Evolutionary conservation across 2,888 invertebrate genomes (phyloP), one percentile per base, ranked within the genome.

Genomic region (Chromoteleia sp.): DNA sequence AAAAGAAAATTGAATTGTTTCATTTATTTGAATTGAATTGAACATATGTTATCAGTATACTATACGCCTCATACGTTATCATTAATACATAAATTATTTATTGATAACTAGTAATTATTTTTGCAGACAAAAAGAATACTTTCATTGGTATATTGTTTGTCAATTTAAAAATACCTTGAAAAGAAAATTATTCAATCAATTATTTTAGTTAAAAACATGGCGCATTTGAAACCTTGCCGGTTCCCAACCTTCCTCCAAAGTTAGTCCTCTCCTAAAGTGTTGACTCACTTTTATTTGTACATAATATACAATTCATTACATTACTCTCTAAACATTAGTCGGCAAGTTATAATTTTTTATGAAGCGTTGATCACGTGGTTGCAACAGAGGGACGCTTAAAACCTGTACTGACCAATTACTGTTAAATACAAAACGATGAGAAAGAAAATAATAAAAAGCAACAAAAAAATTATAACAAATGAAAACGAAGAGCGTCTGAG

Each of bases 261-360:
- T 87, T 87, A 86, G 85, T 81, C 86, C 85, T 85, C 85, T 88
- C 85, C 85, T 85, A 85, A 86, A 86, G 84, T 87, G 84, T 86
- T 88, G 84, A 85, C 83, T 87, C 87, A 88, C 86, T 88, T 87
- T 88, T 86, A 88, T 87, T 88, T 89, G 87, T 86, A 86, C 78
- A 85, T 85, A 84, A 76, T 86, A 86, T 84, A 84, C 87, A 86
- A 84, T 84, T 86, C 84, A 85, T 88, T 79, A 84, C 81, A 86
- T 86, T 85, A 88, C 84, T 84, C 82, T 86, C 86, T 87, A 84
- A 86, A 85, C 84, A 86, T 84, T 85, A 85, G 78, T 86, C 73
- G 61, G 61, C 85, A 84, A 87, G 85, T 87, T 87, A 86, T 86
- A 84, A 86, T 87, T 86, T 89, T 86, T 84, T 85, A 87, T 83